Evolutionary conservation across 2,888 invertebrate genomes (phyloP).

Genomic region (Pasiphila rectangulata): DNA sequence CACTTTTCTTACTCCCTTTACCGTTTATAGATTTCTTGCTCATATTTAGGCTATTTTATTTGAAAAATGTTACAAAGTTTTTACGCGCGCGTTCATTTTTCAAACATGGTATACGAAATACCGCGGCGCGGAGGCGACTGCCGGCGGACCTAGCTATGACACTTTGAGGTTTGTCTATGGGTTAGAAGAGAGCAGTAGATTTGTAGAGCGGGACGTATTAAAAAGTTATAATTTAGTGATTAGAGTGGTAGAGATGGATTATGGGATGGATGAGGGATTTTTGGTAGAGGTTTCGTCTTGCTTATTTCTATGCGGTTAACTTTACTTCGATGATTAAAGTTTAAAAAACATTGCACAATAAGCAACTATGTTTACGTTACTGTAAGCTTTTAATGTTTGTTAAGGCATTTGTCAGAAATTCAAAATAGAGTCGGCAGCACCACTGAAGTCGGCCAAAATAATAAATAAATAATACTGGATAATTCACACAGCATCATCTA

Average conservation of each 20-base stretch:
- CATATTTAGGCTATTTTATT: slow-evolving; percentile 33
- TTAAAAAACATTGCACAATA: too few relatives aligned
- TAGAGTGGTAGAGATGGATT: neutral
- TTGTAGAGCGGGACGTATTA: slow-evolving; percentile 41
- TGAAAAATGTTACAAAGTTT: neutral
- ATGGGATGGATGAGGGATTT: neutral
- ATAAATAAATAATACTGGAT: too few relatives aligned
- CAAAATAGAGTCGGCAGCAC: too few relatives aligned
- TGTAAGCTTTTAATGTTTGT: too few relatives aligned
- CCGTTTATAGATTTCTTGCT: slow-evolving; percentile 40
- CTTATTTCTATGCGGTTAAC: too few relatives aligned
- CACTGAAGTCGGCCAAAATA: too few relatives aligned
- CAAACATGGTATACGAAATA: slow-evolving; percentile 35
- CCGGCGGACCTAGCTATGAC: slow-evolving; percentile 35
- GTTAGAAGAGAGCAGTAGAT: slow-evolving; percentile 44
- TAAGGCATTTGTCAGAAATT: too few relatives aligned
- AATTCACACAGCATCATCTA: too few relatives aligned
- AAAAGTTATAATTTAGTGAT: slow-evolving; percentile 5
- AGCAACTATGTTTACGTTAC: too few relatives aligned
- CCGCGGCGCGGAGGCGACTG: slow-evolving; percentile 43
- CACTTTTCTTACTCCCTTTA: slow-evolving; percentile 37
- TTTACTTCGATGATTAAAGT: too few relatives aligned
- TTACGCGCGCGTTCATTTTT: slow-evolving; percentile 48
- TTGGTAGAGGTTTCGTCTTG: too few relatives aligned
- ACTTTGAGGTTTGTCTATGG: slow-evolving; percentile 45